Evolutionary conservation across 2,888 invertebrate genomes (phyloP), one percentile per base, ranked within the genome.

Genomic region (Glyphotaelius pellucidus): DNA sequence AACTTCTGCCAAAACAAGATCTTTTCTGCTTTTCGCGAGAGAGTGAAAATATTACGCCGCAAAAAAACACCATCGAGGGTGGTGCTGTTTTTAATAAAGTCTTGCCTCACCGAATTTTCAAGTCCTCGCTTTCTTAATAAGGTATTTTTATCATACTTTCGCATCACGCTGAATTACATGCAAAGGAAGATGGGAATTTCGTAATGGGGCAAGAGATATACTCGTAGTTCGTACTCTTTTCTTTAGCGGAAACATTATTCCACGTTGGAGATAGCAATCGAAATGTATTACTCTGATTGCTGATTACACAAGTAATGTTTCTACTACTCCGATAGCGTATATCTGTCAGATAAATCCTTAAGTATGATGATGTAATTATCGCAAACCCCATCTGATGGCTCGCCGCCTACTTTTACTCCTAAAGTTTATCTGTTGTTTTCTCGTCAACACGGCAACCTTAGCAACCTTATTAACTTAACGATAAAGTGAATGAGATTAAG

Each of bases 161-260:
- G 80, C 91, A 91, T 86, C 86, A 86, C 89, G 25, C 86, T 90
- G 88, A 91, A 90, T 91, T 91, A 91, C 90, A 91, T 86, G 90
- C 91, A 89, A 90, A 91, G 35, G 47, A 91, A 91, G 81, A 91
- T 91, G 90, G 90, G 91, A 91, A 91, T 81, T 90, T 91, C 91
- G 89, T 91, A 87, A 91, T 86, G 84, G 86, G 35, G 35, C 86
- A 12, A 52, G 31, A 67, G 25, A 31, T 86, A 42, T 47, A 38
- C 67, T 67, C 67, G 67, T 19, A 25, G 67, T 11, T 67, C 52
- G 30, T 31, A 31, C 81, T 32, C 32, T 32, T 32, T 14, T 81
- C 31, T 31, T 81, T 32, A 9, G 19, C 31, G 32, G 32, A 81
- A 81, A 32, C 81, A 81, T 81, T 31, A 32, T 81, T 81, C 31